Percentiles rank a stretch among this genome's conserved stretches.
phyloP scores from a whole-genome alignment of 2,888 invertebrate species.

The Ophion ventricosus region DNA sequence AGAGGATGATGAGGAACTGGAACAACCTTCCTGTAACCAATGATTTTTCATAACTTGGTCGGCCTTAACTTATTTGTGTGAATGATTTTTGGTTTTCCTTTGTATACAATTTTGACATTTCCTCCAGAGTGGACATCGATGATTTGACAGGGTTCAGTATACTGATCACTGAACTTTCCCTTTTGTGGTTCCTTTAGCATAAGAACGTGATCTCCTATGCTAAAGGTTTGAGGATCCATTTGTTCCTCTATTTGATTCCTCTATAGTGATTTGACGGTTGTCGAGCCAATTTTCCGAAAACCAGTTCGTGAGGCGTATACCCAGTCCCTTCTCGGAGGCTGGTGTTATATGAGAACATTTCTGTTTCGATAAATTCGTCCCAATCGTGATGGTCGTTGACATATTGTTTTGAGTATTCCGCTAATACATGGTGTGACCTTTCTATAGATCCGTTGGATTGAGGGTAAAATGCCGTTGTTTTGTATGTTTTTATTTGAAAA shows the following conservation, averaged over 20 bases:
- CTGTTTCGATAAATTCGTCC: too few species aligned
- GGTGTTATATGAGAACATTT: too few species aligned
- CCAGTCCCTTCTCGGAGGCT: too few species aligned
- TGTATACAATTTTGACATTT: constrained; percentile 42
- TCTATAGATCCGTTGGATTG: too few species aligned
- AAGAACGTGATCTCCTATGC: not conserved
- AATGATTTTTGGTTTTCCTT: constrained; percentile 28
- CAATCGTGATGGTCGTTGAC: too few species aligned
- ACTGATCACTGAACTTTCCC: not conserved
- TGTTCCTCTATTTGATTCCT: not conserved
- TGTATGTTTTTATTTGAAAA: too few species aligned
- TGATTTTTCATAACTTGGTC: not conserved
- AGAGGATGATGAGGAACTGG: not conserved
- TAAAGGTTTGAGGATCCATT: not conserved
- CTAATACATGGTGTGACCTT: too few species aligned
- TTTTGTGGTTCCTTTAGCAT: not conserved
- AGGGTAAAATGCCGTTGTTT: too few species aligned
- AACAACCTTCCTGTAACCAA: not conserved
- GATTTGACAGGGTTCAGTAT: not conserved
- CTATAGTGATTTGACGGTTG: not conserved
- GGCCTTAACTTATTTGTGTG: constrained; percentile 29
- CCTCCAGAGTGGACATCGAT: not conserved
- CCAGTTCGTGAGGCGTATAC: too few species aligned
- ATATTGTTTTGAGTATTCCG: too few species aligned
- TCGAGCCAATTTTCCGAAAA: not conserved